Evolutionary conservation across 2,888 invertebrate genomes (phyloP), one percentile per base, ranked within the genome.

Genomic region (Caenorhabditis sulstoni): DNA sequence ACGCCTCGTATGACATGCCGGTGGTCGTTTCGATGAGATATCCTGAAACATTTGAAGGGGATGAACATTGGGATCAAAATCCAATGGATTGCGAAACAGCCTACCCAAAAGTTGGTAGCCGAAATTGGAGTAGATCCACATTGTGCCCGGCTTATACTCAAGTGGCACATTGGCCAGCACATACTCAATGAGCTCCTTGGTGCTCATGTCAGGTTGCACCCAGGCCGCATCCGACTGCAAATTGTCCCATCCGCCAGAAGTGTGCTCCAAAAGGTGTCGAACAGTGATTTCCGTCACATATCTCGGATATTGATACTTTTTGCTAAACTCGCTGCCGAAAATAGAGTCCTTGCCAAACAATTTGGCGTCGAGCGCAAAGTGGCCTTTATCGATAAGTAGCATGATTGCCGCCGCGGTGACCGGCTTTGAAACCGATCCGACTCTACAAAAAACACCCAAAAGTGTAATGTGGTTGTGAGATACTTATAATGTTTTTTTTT

Each of bases 121-220:
- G 53, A 89, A 89, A 64, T 89, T 89, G 0, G 89, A 90, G 65
- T 89, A 89, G 55, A 89, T 87, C 89, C 89, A 89, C 58, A 82
- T 86, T 9, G 82, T 84, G 18, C 87, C 87, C 9, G 87, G 87
- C 39, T 73, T 68, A 47, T 81, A 85, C 3, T 82, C 84, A 45
- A 87, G 68, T 14, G 85, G 87, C 12, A 85, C 81, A 70, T 82
- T 84, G 53, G 85, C 82, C 1, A 85, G 47, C 11, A 84, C 84
- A 55, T 81, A 77, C 55, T 81, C 78, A 8, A 89, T 85, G 20
- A 89, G 68, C 22, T 86, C 82, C 35, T 82, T 78, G 1, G 86
- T 86, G 14, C 64, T 74, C 67, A 86, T 77, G 37, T 86, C 80
- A 9, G 89, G 89, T 73, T 87, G 86, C n/a, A 89, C 78, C 89